These are phyloP conservation scores for Sylvietta virens DNA, from an alignment of 2,113 vertebrate genomes.

Conservation along the genomic window DNA sequence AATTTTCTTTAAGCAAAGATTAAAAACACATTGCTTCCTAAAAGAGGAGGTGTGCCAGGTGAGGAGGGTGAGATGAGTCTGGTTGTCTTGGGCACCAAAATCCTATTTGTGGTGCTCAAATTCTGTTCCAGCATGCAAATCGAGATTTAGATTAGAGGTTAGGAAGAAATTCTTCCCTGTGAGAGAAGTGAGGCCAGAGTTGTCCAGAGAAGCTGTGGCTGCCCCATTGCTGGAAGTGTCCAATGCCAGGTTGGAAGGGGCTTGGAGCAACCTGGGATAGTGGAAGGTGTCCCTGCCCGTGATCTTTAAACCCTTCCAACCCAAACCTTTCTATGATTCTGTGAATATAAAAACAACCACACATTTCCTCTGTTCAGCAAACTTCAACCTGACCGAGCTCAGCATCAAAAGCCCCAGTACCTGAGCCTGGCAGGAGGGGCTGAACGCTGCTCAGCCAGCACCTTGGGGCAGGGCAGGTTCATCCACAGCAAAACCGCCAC, in stretches of 20 bases:
- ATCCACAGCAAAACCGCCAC: rapidly evolving
- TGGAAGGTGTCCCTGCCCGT: not conserved
- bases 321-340: not conserved
- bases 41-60: not conserved
- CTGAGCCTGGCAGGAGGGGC: not conserved
- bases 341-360: not conserved
- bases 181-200: not conserved
- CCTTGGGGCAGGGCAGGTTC: not conserved
- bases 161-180: not conserved
- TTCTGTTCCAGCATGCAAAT: not conserved
- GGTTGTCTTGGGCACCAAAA: not conserved
- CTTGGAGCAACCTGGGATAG: not conserved
- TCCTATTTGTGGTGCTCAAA: not conserved
- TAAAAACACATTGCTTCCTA: not conserved
- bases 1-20: constrained; percentile 19
- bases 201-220: not conserved
- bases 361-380: not conserved
- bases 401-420: not conserved
- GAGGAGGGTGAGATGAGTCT: not conserved
- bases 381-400: not conserved
- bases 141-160: too few species aligned
- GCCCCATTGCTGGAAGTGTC: not conserved
- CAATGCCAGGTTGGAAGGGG: rapidly evolving
- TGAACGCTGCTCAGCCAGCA: not conserved
- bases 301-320: not conserved